phyloP scores from a whole-genome alignment of 1,140 invertebrate species.

The Drosophila arizonae region DNA sequence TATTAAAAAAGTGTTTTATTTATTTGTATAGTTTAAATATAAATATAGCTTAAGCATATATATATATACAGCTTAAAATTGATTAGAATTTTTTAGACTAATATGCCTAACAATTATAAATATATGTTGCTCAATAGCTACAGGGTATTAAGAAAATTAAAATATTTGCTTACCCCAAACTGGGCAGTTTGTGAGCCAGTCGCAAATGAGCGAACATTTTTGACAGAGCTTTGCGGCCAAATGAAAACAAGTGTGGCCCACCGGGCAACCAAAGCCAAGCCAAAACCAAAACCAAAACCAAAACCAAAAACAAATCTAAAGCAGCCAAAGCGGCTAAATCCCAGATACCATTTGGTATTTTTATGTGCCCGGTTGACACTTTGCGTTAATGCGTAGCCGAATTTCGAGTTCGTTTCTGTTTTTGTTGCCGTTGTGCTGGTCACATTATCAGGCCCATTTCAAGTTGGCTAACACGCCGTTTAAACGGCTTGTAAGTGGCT shows the following conservation, averaged over 20 bases:
- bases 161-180: slow-evolving; percentile 21
- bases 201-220: slow-evolving; percentile 35
- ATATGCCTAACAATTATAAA: too few relatives aligned
- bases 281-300: too few relatives aligned
- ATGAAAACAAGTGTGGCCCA: slow-evolving; percentile 61
- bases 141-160: background rate
- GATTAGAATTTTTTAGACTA: too few relatives aligned
- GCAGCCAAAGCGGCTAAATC: background rate
- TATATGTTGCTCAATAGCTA: too few relatives aligned
- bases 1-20: too few relatives aligned
- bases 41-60: too few relatives aligned
- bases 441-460: slow-evolving; percentile 76
- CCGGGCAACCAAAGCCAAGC: background rate
- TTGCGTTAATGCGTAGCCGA: slow-evolving; percentile 29
- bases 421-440: slow-evolving; percentile 10
- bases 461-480: slow-evolving; percentile 77
- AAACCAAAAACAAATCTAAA: background rate
- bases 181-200: slow-evolving; percentile 17
- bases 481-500: slow-evolving; percentile 78
- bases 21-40: too few relatives aligned
- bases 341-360: slow-evolving; percentile 32
- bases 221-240: slow-evolving; percentile 37
- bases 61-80: too few relatives aligned
- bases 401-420: slow-evolving; percentile 21
- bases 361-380: slow-evolving; percentile 74